Base-by-base conservation (phyloP, 2,888 invertebrate genomes). In the Plutella xylostella region DNA sequence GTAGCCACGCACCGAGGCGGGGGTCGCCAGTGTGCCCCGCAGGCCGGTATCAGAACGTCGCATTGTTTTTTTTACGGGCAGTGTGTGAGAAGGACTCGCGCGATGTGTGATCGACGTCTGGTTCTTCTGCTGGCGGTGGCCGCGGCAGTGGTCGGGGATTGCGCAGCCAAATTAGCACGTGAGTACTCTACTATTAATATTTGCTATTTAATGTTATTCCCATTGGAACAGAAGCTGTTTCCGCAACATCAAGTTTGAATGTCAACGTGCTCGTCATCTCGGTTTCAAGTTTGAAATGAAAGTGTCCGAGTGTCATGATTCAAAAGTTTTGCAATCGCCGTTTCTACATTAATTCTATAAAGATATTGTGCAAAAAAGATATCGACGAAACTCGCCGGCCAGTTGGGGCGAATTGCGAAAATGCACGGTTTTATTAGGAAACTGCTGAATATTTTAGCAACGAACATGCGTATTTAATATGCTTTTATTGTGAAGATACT, bases 91-190 rank as follows among this genome's bases (percentile, higher is more conserved):
- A n/a, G 41, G 22, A 6, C 34, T 33, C 20, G 49, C 54, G 60
- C 60, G 54, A 82, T 82, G 82, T 73, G 75, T 61, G 66, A 68
- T 49, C 66, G 64, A 68, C 64, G 63, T 68, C 60, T 69, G 56
- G 60, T 72, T 63, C 60, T 69, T 53, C 51, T 67, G 43, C 49
- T 75, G 53, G 60, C 65, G 52, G 60, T 66, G 42, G 60, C 57
- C 43, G 56, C 61, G 49, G 54, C 63, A 56, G 63, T 71, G 53
- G 57, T 65, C 38, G 57, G 57, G 47, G 63, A 59, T 55, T 68
- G 67, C 49, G 55, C 67, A 9, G 76, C 75, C 42, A 69, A 65
- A 55, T 44, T 70, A 50, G 82, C 82, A 56, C 82, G 82, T 83
- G 60, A 83, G 82, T 75, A 48, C 53, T 55, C 51, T 52, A 47